Base-by-base conservation (phyloP, 35 echinoderm and acorn worm genomes). In the Amphiura filiformis region DNA sequence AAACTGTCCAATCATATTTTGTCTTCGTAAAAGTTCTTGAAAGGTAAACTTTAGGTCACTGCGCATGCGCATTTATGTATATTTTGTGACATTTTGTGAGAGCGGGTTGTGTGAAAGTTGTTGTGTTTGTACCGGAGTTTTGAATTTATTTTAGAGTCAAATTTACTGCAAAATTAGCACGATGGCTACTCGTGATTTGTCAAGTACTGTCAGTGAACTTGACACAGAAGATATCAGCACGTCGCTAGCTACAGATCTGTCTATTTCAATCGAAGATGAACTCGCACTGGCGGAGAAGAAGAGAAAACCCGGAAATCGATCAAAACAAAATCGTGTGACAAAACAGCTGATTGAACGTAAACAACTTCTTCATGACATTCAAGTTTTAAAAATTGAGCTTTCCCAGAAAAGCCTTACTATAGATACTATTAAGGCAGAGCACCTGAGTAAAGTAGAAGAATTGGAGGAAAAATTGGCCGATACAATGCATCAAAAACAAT, bases 271-370 rank as follows among this genome's bases (percentile, higher is more conserved):
- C 1, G 92, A 80, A 33, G 95, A 97, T 79, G 92, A 93, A 39
- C 82, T 76, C 18, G 13, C 41, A 70, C n/a, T n/a, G n/a, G n/a
- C n/a, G n/a, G 37, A 34, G 37, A 70, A 87, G 70, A 82, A 56
- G 20, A 88, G 76, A 81, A 75, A 85, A 31, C 70, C 84, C 1
- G 26, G 78, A 34, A 47, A 82, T 37, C 23, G 38, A 11, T 31
- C 82, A 26, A 42, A 82, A 78, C 39, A 84, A 36, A 76, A 76
- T 28, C 88, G 89, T 36, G 88, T 98, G 31, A 98, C 96, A 18
- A 93, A 91, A 77, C 96, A 98, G 87, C 56, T 98, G 36, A 98
- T 98, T 41, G 96, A 98, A 89, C 76, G 96, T 33, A 98, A 98
- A 82, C 96, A 98, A 75, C 79, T 94, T 76, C 75, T 98, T 12